Evolutionary conservation across 92 coral and sea anemone species (phyloP).

Genomic region (Porites rus): DNA sequence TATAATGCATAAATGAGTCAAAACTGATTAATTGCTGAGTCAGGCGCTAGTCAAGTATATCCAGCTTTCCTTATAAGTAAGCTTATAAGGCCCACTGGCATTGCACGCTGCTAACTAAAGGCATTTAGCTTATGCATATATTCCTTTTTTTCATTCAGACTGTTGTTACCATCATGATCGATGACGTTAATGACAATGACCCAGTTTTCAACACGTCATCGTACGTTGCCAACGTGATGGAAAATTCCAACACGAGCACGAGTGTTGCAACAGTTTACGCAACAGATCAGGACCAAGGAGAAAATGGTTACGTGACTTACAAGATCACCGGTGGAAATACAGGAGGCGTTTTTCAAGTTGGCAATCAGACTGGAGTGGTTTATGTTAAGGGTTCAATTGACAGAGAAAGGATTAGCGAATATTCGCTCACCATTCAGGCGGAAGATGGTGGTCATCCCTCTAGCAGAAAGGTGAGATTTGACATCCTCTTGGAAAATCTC

Average conservation of each 20-base stretch:
- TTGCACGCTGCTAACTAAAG: too few species aligned
- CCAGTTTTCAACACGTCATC: conserved; percentile 80
- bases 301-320: conserved; percentile 83
- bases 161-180: conserved; percentile 55
- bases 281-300: conserved; percentile 76
- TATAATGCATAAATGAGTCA: too few species aligned
- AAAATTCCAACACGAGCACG: conserved; percentile 66
- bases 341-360: conserved; percentile 55
- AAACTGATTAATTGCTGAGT: too few species aligned
- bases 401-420: conserved; percentile 63
- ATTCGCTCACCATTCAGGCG: conserved; percentile 69
- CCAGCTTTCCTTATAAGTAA: too few species aligned
- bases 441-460: conserved; percentile 86
- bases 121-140: too few species aligned
- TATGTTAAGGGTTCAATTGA: conserved; percentile 59
- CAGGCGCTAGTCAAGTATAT: too few species aligned
- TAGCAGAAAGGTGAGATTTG: conserved; percentile 72
- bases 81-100: too few species aligned
- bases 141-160: conserved; percentile 37
- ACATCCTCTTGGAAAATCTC: too few species aligned
- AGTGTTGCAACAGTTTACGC: conserved; percentile 76
- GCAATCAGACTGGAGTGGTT: conserved; percentile 68
- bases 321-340: conserved; percentile 80
- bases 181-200: conserved; percentile 91
- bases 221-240: conserved; percentile 69